Evolutionary conservation across 2,888 invertebrate species (phyloP).

Genomic region (Nephrotoma flavescens): DNA sequence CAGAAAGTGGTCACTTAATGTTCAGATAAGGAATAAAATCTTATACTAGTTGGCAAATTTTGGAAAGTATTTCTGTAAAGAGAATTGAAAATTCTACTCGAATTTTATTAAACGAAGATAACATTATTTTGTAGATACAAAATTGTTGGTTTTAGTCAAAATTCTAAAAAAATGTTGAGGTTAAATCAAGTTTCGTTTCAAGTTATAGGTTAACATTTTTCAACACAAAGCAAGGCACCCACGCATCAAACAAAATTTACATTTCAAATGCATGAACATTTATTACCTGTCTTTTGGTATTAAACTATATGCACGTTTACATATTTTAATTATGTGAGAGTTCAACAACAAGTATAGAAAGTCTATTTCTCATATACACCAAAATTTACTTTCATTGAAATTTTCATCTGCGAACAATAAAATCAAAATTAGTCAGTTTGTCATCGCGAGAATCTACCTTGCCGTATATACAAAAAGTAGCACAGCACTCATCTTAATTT

Average conservation of each 20-base stretch:
- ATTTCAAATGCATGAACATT: not conserved
- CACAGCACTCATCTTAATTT: not conserved
- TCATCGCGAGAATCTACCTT: not conserved
- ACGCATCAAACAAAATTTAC: not conserved
- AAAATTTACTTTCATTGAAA: not conserved
- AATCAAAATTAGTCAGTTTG: not conserved
- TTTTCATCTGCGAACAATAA: not conserved
- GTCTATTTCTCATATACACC: not conserved
- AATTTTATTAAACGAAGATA: too few species aligned
- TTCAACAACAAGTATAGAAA: not conserved
- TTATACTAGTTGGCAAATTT: too few species aligned
- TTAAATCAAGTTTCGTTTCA: too few species aligned
- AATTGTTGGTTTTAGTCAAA: too few species aligned
- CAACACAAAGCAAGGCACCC: not conserved
- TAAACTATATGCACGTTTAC: not conserved
- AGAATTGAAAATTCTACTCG: too few species aligned
- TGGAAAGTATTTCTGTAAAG: too few species aligned
- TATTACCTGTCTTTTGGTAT: not conserved
- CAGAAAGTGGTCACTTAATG: too few species aligned
- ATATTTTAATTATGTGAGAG: not conserved
- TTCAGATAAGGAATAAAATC: too few species aligned
- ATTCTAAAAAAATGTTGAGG: too few species aligned
- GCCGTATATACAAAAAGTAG: not conserved
- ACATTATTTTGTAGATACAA: too few species aligned
- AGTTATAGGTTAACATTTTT: too few species aligned